These are phyloP conservation scores for Meloidogyne floridensis DNA, from an alignment of 1,140 invertebrate species.

Conservation along the genomic window DNA sequence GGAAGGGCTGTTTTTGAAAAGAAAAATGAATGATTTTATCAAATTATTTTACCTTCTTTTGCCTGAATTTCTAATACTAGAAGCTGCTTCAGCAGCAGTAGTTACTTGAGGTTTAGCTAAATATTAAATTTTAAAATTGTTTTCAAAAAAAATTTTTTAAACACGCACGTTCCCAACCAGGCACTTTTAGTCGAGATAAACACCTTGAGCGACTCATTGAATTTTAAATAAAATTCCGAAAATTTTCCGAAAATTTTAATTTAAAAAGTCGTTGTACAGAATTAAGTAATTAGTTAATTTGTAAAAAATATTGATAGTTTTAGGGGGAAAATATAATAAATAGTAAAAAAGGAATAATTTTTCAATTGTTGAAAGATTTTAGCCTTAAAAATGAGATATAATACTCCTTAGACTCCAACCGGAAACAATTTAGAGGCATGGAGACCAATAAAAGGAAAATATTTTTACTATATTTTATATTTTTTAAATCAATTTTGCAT, in stretches of 20 bases:
- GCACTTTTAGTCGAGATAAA: constrained; percentile 46
- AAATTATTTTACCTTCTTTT: not conserved
- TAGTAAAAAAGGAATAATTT: not conserved
- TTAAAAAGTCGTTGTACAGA: no score
- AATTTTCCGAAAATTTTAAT: no score
- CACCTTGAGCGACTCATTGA: constrained; percentile 40
- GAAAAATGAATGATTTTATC: no score
- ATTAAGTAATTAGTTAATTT: no score
- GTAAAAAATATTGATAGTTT: no score
- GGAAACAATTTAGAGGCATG: not conserved
- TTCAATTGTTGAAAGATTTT: not conserved
- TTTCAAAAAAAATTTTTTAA: not conserved
- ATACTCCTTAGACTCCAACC: not conserved
- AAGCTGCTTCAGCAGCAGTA: not conserved
- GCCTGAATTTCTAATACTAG: not conserved
- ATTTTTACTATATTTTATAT: not conserved
- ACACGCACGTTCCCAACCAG: constrained; percentile 52
- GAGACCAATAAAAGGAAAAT: not conserved
- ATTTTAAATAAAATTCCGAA: not conserved
- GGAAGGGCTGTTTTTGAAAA: not conserved
- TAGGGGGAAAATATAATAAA: not conserved
- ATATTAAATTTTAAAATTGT: not conserved
- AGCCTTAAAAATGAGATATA: not conserved
- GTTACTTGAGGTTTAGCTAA: constrained; percentile 17
- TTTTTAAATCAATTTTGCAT: not conserved